phyloP scores from a whole-genome alignment of 1,140 invertebrate species.

The Drosophila repletoides region DNA sequence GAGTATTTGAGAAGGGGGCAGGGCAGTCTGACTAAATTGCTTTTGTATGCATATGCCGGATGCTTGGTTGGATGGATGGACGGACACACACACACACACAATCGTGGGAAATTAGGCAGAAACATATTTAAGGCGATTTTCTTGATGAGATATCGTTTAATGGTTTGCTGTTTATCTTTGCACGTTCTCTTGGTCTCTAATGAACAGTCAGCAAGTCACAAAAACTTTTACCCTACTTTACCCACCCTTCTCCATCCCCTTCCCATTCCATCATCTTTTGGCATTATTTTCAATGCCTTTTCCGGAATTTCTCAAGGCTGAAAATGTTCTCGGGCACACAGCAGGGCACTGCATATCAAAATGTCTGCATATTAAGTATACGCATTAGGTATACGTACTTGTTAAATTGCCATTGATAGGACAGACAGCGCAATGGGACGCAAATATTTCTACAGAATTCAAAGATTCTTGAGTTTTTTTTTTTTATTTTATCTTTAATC shows the following conservation, averaged over 20 bases:
- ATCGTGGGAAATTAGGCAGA: constrained; percentile 70
- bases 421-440: constrained; percentile 23
- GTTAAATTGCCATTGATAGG: constrained; percentile 26
- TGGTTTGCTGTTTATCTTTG: constrained; percentile 56
- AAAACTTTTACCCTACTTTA: constrained; percentile 10
- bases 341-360: constrained; percentile 25
- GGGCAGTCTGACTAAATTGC: constrained; percentile 33
- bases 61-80: constrained; percentile 26
- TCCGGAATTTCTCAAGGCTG: neutral
- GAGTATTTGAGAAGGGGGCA: neutral
- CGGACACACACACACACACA: constrained; percentile 23
- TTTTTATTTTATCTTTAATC: constrained; percentile 1
- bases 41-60: constrained; percentile 59
- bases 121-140: constrained; percentile 72
- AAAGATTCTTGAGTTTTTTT: neutral
- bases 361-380: constrained; percentile 43
- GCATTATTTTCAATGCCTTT: constrained; percentile 5
- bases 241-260: neutral
- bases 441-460: neutral
- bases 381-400: constrained; percentile 30
- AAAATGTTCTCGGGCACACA: constrained; percentile 11
- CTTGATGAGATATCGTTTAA: constrained; percentile 66
- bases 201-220: constrained; percentile 46
- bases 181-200: constrained; percentile 28
- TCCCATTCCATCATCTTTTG: neutral